phyloP scores from a whole-genome alignment of 2,888 invertebrate species.

The Zeuzera pyrina region DNA sequence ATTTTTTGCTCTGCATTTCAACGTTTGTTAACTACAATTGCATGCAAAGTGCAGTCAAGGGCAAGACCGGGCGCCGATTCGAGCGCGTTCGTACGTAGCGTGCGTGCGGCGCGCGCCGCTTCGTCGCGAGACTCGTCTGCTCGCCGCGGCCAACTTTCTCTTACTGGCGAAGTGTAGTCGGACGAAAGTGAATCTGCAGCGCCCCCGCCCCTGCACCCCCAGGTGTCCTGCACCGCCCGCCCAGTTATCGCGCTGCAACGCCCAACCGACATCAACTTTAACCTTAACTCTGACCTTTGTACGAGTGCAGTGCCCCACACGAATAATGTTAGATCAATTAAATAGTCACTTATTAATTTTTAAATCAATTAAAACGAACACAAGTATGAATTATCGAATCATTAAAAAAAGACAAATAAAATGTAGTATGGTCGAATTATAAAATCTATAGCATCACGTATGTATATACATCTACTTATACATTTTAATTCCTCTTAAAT shows the following conservation, averaged over 20 bases:
- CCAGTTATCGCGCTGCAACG: conserved; percentile 30
- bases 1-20: conserved; percentile 35
- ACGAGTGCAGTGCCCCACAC: conserved; percentile 54
- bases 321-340: no score
- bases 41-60: conserved; percentile 36
- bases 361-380: no score
- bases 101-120: conserved; percentile 53
- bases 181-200: conserved; percentile 72
- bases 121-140: conserved; percentile 62
- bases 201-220: conserved; percentile 25
- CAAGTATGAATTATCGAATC: no score
- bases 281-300: conserved; percentile 69
- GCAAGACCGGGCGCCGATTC: conserved; percentile 21
- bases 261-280: conserved; percentile 59
- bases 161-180: conserved; percentile 63
- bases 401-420: no score
- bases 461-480: no score
- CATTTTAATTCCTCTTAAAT: no score
- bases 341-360: no score
- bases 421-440: no score
- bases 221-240: conserved; percentile 20
- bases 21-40: conserved; percentile 29
- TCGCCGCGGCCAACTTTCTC: conserved; percentile 72
- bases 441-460: no score
- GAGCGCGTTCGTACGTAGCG: conserved; percentile 42